Percentiles rank a stretch among this genome's conserved stretches.
These are phyloP conservation scores for Bombycilla garrulus DNA, from an alignment of 2,113 vertebrate genomes.

Conservation along the genomic window DNA sequence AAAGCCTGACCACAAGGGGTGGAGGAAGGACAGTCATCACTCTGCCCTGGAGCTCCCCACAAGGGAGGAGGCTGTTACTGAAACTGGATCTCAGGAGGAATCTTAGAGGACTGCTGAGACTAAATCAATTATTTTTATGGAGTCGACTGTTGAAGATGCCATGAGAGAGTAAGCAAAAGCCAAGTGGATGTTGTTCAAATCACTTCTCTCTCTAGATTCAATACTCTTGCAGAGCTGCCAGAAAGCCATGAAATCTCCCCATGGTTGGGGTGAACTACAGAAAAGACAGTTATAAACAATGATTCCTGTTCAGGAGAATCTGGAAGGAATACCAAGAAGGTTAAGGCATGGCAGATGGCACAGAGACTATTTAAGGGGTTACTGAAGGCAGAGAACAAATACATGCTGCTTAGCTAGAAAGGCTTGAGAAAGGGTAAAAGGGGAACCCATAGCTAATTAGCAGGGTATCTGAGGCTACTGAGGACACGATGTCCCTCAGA, in stretches of 20 bases:
- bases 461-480: background rate
- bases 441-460: rapidly evolving
- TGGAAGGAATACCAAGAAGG: background rate
- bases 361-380: background rate
- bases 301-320: background rate
- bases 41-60: background rate
- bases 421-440: background rate
- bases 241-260: background rate
- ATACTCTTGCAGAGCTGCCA: background rate
- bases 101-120: background rate
- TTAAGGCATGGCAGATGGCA: background rate
- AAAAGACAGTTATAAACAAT: background rate
- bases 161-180: background rate
- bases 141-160: background rate
- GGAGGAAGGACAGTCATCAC: background rate
- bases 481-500: background rate
- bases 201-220: background rate
- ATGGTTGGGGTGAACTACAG: background rate
- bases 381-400: background rate
- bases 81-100: background rate
- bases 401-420: background rate
- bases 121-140: background rate
- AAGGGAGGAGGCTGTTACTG: background rate
- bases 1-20: background rate
- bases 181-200: background rate